Evolutionary conservation across 2,113 vertebrate species (phyloP).

Genomic region (Crocuta crocuta): DNA sequence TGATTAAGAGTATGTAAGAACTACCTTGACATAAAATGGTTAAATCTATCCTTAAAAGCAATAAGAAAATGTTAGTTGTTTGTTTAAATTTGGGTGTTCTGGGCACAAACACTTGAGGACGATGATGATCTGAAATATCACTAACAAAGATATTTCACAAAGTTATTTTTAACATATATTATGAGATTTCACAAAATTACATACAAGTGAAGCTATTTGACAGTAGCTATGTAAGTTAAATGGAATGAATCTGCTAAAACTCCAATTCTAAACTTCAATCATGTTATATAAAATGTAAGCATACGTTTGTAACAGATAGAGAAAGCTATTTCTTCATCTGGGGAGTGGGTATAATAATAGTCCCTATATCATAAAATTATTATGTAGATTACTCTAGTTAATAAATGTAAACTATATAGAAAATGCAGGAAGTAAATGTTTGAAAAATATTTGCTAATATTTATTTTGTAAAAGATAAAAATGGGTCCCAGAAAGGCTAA

Average conservation of each 20-base stretch:
- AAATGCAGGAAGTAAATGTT: neutral
- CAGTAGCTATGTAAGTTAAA: neutral
- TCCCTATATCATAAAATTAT: neutral
- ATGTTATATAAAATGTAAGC: neutral
- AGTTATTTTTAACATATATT: neutral
- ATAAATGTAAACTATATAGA: neutral
- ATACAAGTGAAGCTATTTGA: neutral
- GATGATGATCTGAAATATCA: neutral
- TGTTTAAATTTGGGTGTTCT: neutral
- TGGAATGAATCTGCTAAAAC: neutral
- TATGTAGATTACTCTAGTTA: neutral
- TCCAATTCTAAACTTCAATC: neutral
- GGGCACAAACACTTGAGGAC: neutral
- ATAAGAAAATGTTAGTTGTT: neutral
- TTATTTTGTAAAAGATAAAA: neutral
- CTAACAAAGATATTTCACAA: neutral
- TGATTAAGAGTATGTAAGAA: neutral
- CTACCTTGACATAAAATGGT: neutral
- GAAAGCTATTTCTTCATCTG: neutral
- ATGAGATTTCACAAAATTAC: constrained; percentile 14
- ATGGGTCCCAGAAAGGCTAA: neutral
- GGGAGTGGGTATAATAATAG: neutral
- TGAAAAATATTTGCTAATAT: neutral
- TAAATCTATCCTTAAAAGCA: neutral
- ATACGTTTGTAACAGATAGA: neutral